Evolutionary conservation across 2,113 vertebrate species (phyloP).

Genomic region (Peromyscus maniculatus): DNA sequence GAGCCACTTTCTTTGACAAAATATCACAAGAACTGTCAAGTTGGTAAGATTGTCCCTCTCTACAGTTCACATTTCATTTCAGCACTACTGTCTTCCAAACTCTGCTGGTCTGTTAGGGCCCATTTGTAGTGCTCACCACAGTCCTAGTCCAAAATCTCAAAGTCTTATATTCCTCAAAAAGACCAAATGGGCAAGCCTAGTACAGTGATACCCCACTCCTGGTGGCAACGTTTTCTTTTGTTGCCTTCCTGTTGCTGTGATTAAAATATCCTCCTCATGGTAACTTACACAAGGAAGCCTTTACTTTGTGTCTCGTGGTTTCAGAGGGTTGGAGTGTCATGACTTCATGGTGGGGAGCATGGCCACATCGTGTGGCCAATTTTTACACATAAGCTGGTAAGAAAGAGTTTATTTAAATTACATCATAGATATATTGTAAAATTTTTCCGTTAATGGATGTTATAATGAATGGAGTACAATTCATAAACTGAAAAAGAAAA

Average conservation of each 20-base stretch:
- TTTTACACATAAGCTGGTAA: background rate
- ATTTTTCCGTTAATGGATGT: background rate
- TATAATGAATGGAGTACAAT: background rate
- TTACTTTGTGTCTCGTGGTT: background rate
- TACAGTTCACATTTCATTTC: background rate
- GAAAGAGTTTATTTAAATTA: background rate
- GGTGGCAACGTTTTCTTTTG: background rate
- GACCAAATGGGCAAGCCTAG: too few species aligned
- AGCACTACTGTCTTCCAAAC: background rate
- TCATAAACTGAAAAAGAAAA: background rate
- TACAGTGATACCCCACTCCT: background rate
- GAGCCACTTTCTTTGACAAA: background rate
- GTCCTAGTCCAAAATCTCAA: background rate
- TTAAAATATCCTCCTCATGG: background rate
- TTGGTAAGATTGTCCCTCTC: background rate
- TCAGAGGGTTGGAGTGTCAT: background rate
- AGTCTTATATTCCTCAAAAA: background rate
- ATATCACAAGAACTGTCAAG: background rate
- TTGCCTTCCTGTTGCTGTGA: background rate
- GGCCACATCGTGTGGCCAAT: background rate
- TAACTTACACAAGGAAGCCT: background rate
- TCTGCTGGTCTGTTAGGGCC: background rate
- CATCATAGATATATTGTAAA: background rate
- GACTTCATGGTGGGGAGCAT: background rate
- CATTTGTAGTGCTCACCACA: background rate